Evolutionary conservation across 23 tunicate genomes (phyloP).

Genomic region (Trididemnum nubilum): DNA sequence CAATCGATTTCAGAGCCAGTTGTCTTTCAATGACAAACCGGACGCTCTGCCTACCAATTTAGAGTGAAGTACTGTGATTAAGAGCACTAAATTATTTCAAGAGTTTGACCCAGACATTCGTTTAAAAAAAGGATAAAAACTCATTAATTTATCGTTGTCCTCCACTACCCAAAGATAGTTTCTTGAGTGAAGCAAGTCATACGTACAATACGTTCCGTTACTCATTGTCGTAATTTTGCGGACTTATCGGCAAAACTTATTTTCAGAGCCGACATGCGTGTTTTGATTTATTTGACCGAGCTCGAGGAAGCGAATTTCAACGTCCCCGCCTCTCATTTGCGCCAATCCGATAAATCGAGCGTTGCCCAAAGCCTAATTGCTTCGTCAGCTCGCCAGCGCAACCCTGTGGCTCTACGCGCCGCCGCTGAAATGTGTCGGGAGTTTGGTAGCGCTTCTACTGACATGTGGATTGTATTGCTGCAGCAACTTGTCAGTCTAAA

Average conservation of each 20-base stretch:
- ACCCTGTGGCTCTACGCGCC: constrained; percentile 57
- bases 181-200: no score
- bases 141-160: no score
- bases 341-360: constrained; percentile 34
- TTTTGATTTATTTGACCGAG: constrained; percentile 56
- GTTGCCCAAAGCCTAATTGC: constrained; percentile 63
- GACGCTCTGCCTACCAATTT: no score
- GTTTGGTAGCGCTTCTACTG: constrained; percentile 47
- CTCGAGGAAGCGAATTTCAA: constrained; percentile 53
- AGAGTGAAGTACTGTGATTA: no score
- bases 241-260: neutral
- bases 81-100: no score
- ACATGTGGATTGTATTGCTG: constrained; percentile 55
- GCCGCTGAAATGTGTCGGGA: constrained; percentile 82
- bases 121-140: no score
- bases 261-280: constrained; percentile 49
- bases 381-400: constrained; percentile 43
- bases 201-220: no score
- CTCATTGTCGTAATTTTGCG: no score
- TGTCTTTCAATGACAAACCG: no score
- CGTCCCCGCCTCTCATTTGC: constrained; percentile 43
- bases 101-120: no score
- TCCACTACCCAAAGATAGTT: no score
- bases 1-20: no score
- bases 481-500: constrained; percentile 70